phyloP scores from a whole-genome alignment of 2,888 invertebrate species.

The Lymantria dispar region DNA sequence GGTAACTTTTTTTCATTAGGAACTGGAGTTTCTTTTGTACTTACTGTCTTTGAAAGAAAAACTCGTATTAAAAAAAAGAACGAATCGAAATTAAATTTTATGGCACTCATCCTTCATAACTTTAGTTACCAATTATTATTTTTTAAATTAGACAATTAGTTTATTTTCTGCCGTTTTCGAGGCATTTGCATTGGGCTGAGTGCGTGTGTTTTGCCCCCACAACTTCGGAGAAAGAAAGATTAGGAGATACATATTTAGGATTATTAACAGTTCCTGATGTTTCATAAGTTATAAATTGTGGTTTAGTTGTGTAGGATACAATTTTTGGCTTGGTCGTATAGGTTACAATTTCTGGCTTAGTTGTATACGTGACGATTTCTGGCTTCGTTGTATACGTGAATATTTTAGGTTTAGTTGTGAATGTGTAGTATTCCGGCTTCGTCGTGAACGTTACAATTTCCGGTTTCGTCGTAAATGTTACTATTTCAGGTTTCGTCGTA shows the following conservation, averaged over 20 bases:
- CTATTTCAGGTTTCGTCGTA: conserved; percentile 51
- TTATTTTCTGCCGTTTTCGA: conserved; percentile 59
- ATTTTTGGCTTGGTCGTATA: conserved; percentile 62
- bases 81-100: conserved; percentile 33
- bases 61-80: conserved; percentile 9
- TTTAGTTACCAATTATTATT: conserved; percentile 26
- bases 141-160: conserved; percentile 2
- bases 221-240: conserved; percentile 56
- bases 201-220: conserved; percentile 57
- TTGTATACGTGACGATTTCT: conserved; percentile 46
- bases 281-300: conserved; percentile 57
- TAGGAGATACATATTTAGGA: conserved; percentile 66
- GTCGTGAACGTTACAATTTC: conserved; percentile 43
- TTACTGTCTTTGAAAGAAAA: conserved; percentile 24
- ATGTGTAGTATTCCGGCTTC: conserved; percentile 43
- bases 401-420: conserved; percentile 43
- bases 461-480: conserved; percentile 55
- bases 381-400: conserved; percentile 55
- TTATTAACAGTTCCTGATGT: conserved; percentile 68
- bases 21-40: conserved; percentile 48
- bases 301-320: conserved; percentile 59
- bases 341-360: conserved; percentile 45
- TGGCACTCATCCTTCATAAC: conserved; percentile 52
- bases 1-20: conserved; percentile 41
- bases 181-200: conserved; percentile 65